Base-by-base conservation (phyloP, 2,797 vertebrate genomes). In the Chelonia mydas region DNA sequence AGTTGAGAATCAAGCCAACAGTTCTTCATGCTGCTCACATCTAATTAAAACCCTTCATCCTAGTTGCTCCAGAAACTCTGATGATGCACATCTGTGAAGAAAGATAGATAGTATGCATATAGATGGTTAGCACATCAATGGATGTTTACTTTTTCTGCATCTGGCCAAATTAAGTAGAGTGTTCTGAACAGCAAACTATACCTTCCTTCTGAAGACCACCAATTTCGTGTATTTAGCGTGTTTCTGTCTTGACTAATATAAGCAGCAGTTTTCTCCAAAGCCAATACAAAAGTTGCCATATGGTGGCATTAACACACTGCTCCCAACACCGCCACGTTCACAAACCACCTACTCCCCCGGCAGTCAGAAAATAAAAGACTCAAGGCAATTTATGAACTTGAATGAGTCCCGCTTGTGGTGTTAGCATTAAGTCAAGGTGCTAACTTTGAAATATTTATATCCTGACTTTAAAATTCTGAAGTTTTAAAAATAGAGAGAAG, bases 271-370 rank as follows among this genome's bases (percentile, higher is more conserved):
- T 92, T 95, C 90, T 81, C 33, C 28, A 65, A 47, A 61, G 15
- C 27, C 68, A 81, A 96, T 89, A 81, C 92, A 95, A 97, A 95
- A 92, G 93, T 87, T 86, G 89, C 87, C 81, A 33, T 27, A 87
- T 86, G 33, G 54, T 41, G 15, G 23, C 50, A 50, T 37, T 53
- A 51, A 76, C 45, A 76, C 19, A 81, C 28, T 17, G 53, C 27
- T 81, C 80, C 37, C 41, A 10, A 8, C 37, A 90, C 79, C 90
- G 74, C 49, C 49, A 80, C 28, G 86, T 84, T 25, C 86, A 55
- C 25, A 76, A 31, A 15, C 49, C 5, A 49, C 7, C 19, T 27
- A 28, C 13, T 74, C 72, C 2, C 3, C 17, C 12, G 80, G 19
- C 1, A 3, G 17, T 12, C 65, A 78, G 86, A 87, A 86, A 89